Conservation (phyloP, 2,797 vertebrate species). For the Paramormyrops hopkinsi region DNA sequence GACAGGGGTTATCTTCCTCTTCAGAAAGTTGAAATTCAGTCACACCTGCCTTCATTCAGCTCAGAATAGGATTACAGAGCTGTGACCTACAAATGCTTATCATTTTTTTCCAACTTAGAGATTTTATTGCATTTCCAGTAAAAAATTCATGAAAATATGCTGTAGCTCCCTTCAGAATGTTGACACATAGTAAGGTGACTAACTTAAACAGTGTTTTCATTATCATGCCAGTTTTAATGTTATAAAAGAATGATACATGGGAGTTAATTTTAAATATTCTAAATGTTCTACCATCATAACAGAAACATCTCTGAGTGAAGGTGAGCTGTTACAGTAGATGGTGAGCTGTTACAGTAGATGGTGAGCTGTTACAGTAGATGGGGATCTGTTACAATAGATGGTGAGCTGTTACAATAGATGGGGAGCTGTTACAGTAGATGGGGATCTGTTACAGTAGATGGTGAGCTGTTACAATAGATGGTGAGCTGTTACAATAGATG, state of each 20-base stretch:
- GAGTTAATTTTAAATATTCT: neutral
- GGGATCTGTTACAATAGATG: too few species aligned
- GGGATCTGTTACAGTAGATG: neutral
- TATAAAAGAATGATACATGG: neutral
- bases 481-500: too few species aligned
- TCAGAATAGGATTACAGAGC: neutral
- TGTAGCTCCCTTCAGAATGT: neutral
- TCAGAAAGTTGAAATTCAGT: constrained; percentile 11
- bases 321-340: neutral
- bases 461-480: neutral
- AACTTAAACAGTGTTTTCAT: neutral
- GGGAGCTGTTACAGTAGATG: too few species aligned
- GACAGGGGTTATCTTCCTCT: constrained; percentile 5
- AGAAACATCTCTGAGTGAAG: constrained; percentile 1
- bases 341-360: too few species aligned
- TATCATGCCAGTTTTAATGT: neutral
- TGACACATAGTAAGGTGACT: neutral
- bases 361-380: too few species aligned
- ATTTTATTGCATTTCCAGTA: constrained; percentile 13
- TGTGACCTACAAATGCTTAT: neutral
- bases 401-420: too few species aligned
- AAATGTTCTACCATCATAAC: neutral
- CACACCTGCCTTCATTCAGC: neutral
- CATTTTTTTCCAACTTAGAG: constrained; percentile 4
- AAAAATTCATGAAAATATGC: neutral